A percentile compares a stretch with the other conserved stretches of the same genome.
Evolutionary conservation across 2,113 vertebrate species (phyloP).

Genomic region (Conger conger): DNA sequence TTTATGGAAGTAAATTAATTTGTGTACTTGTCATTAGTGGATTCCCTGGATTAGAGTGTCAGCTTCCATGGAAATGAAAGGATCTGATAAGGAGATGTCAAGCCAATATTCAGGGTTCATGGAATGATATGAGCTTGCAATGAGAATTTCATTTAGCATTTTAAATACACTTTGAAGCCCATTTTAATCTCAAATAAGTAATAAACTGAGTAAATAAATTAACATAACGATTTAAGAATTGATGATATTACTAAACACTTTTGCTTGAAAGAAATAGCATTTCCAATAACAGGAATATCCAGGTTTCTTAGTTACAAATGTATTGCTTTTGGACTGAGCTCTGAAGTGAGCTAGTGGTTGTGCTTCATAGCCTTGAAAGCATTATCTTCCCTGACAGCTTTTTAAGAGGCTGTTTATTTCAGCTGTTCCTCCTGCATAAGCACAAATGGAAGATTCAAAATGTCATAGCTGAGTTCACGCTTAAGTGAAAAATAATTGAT

Average conservation of each 20-base stretch:
- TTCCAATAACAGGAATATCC: too few relatives aligned
- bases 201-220: not conserved
- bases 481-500: slow-evolving; percentile 9
- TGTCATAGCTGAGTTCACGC: not conserved
- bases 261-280: too few relatives aligned
- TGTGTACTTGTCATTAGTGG: not conserved
- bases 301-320: slow-evolving; percentile 12
- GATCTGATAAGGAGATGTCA: not conserved
- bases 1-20: not conserved
- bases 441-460: not conserved
- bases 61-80: not conserved
- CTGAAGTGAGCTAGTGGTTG: not conserved
- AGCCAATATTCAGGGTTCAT: not conserved
- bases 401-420: not conserved
- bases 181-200: too few relatives aligned
- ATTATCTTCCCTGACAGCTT: not conserved
- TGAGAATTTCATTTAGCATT: not conserved
- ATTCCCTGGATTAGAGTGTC: not conserved
- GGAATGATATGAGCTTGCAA: not conserved
- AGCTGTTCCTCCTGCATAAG: not conserved
- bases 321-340: not conserved
- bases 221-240: too few relatives aligned
- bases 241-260: too few relatives aligned
- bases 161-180: not conserved
- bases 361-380: not conserved